A percentile compares a stretch with the other conserved stretches of the same genome.
These are phyloP conservation scores for Equus quagga DNA, from an alignment of 2,113 vertebrate species.

Conservation along the genomic window DNA sequence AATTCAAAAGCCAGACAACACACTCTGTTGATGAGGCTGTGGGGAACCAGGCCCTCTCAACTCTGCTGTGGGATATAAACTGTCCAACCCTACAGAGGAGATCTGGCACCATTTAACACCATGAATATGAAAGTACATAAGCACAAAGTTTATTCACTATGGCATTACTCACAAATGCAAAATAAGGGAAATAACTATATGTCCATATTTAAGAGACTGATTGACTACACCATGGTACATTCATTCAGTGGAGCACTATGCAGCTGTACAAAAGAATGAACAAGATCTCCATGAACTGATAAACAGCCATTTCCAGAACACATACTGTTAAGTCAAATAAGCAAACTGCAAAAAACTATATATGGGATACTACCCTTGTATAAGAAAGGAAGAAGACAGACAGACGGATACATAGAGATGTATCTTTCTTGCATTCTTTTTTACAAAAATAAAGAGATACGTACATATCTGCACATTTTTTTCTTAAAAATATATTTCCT, in stretches of 20 bases:
- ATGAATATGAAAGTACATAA: background rate
- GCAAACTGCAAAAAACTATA: background rate
- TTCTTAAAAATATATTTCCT: background rate
- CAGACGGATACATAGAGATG: background rate
- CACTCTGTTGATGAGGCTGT: too few relatives aligned
- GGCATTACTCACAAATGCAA: background rate
- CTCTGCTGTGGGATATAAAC: too few relatives aligned
- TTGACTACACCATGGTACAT: background rate
- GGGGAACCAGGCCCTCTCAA: too few relatives aligned
- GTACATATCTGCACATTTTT: background rate
- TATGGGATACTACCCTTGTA: background rate
- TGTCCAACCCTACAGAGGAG: background rate
- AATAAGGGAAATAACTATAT: fast-evolving
- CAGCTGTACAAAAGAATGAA: background rate
- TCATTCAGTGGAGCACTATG: fast-evolving
- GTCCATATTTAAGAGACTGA: background rate
- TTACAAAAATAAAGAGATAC: background rate
- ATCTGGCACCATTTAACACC: background rate
- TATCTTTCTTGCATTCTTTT: background rate
- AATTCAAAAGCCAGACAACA: background rate
- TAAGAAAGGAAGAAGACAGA: background rate
- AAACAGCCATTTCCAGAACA: background rate
- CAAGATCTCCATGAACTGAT: fast-evolving
- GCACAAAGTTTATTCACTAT: background rate
- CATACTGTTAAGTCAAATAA: too few relatives aligned